Conservation (phyloP, 2,888 invertebrate species). For the Dynastes grantii region DNA sequence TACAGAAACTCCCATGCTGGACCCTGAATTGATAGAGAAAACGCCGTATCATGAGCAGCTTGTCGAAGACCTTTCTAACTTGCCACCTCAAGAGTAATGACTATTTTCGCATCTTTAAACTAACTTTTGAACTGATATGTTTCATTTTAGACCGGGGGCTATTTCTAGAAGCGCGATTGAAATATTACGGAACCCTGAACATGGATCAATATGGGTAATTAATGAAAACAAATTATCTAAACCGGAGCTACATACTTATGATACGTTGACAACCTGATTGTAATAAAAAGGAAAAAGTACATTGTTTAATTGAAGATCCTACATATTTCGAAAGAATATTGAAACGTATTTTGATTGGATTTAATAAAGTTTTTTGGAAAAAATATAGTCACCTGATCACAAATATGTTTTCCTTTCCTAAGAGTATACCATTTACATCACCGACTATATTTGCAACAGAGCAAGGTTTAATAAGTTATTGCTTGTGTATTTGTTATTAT, state of each 20-base stretch:
- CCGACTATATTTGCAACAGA: too few relatives aligned
- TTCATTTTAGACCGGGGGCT: slow-evolving; percentile 1
- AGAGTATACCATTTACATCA: too few relatives aligned
- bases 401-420: too few relatives aligned
- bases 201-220: slow-evolving; percentile 22
- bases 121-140: neutral
- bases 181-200: slow-evolving; percentile 2
- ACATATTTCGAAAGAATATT: too few relatives aligned
- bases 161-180: slow-evolving; percentile 6
- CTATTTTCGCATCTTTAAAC: neutral
- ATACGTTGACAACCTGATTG: neutral
- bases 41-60: neutral
- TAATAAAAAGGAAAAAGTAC: neutral
- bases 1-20: neutral
- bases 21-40: neutral
- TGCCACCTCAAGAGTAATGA: neutral
- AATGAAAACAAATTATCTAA: slow-evolving; percentile 1
- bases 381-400: too few relatives aligned
- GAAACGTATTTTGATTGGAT: too few relatives aligned
- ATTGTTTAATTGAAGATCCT: too few relatives aligned
- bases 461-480: too few relatives aligned
- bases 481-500: too few relatives aligned
- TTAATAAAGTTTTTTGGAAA: too few relatives aligned
- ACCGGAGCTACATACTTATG: neutral
- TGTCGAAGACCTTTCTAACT: too few relatives aligned